Percentiles rank a stretch among this genome's conserved stretches.
Evolutionary conservation across 2,797 vertebrate genomes (phyloP).

Genomic region (Phyllotis vaccarum): DNA sequence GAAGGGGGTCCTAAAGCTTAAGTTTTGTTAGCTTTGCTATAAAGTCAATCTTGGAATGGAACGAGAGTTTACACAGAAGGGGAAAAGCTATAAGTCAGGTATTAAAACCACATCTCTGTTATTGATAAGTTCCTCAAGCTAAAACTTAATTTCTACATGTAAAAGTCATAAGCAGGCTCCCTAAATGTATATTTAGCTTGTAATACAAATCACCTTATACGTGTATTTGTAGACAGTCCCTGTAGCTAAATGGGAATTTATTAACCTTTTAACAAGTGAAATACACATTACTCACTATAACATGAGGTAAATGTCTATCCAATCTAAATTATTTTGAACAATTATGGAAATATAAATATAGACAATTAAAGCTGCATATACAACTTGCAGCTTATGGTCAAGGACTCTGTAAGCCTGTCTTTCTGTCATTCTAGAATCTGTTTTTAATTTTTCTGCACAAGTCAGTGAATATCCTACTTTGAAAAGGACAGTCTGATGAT

Average conservation of each 20-base stretch:
- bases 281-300: not conserved
- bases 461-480: not conserved
- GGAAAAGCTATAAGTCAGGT: not conserved
- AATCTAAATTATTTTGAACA: not conserved
- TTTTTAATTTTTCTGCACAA: not conserved
- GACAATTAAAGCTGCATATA: not conserved
- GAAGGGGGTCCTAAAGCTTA: not conserved
- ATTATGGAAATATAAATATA: not conserved
- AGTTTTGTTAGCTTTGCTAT: not conserved
- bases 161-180: not conserved
- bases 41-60: not conserved
- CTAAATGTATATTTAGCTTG: not conserved
- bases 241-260: not conserved
- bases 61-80: not conserved
- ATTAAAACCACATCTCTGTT: not conserved
- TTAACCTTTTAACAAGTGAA: not conserved
- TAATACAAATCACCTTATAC: not conserved
- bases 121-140: not conserved
- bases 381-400: not conserved
- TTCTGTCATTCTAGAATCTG: not conserved
- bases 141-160: not conserved
- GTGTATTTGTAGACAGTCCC: not conserved
- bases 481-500: not conserved
- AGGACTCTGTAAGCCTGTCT: not conserved
- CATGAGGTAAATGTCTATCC: not conserved